Evolutionary conservation across 2,113 vertebrate genomes (phyloP), one percentile per base, ranked within the genome.

Genomic region (Nesoenas mayeri): DNA sequence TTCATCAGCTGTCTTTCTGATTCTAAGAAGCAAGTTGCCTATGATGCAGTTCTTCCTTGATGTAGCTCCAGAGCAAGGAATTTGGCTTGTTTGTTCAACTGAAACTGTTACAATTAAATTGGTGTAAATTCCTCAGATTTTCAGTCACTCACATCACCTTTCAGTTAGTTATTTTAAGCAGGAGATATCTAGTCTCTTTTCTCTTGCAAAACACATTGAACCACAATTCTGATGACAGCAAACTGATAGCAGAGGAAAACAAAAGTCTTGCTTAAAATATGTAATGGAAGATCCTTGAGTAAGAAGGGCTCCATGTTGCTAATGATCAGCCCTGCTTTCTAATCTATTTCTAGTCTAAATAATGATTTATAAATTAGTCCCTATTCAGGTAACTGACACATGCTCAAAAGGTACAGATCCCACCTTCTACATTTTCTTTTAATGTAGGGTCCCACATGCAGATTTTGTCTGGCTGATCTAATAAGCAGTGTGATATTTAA

Each of bases 11-110:
- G 42, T 88, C 88, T 86, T 85, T 73, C 53, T 15, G 34, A 85
- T 94, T 93, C 79, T 78, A 83, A 84, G 79, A 8, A 88, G 88
- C 79, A 78, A 94, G 85, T 75, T 95, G 92, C 58, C 50, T 73
- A 4, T 96, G 94, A 94, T 2, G 17, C 73, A 67, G 79, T 9
- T 95, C 48, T 67, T 71, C 69, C 80, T 57, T 83, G 72, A 71
- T 87, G 57, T 71, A 84, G 91, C 57, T 92, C 77, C 32, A 78
- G 64, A 97, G 48, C 64, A 86, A 89, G 69, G 79, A 93, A 81
- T 93, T 86, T 64, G 65, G 80, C 67, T 92, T 79, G 70, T 54
- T 81, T 74, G 53, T 93, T 92, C 80, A 86, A 44, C 29, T 60
- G 50, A 82, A 93, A 42, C 82, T 71, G 56, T 48, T 91, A 80